phyloP scores from a whole-genome alignment of 2,888 invertebrate genomes.

The Drosophila pegasa region DNA sequence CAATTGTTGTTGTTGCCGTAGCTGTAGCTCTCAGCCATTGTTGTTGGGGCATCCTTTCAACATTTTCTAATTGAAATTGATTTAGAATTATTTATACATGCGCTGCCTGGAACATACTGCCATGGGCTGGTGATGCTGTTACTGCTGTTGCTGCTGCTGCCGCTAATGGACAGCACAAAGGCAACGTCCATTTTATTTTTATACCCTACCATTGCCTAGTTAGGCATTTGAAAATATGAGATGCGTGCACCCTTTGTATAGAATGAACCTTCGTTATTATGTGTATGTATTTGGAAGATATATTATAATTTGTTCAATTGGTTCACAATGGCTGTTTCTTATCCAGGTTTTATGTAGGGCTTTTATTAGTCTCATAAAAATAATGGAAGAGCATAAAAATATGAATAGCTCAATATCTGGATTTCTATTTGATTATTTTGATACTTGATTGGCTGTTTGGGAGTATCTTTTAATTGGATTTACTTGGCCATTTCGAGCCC shows the following conservation, averaged over 20 bases:
- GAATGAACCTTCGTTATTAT: background rate
- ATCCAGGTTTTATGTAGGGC: background rate
- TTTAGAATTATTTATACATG: slow-evolving; percentile 68
- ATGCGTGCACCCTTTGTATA: too few relatives aligned
- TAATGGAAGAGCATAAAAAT: background rate
- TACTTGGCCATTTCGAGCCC: slow-evolving; percentile 44
- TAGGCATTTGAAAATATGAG: slow-evolving; percentile 2
- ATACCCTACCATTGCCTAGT: slow-evolving; percentile 9
- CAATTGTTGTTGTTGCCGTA: slow-evolving; percentile 15
- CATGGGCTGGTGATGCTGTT: background rate
- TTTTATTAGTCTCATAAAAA: background rate
- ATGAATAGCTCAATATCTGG: background rate
- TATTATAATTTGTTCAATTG: background rate
- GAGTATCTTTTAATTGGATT: slow-evolving; percentile 62
- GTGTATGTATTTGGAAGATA: background rate
- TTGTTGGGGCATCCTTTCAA: slow-evolving; percentile 64
- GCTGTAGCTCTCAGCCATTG: slow-evolving; percentile 7
- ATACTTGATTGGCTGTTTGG: slow-evolving; percentile 11
- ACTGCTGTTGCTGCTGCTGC: background rate
- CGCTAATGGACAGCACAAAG: slow-evolving; percentile 31
- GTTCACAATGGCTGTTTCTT: background rate
- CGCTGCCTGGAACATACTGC: slow-evolving; percentile 16
- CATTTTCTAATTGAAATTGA: slow-evolving; percentile 77
- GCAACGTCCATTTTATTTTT: slow-evolving; percentile 3
- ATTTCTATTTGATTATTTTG: slow-evolving; percentile 1